Conservation (phyloP, 2,797 vertebrate genomes). For the Varecia variegata region DNA sequence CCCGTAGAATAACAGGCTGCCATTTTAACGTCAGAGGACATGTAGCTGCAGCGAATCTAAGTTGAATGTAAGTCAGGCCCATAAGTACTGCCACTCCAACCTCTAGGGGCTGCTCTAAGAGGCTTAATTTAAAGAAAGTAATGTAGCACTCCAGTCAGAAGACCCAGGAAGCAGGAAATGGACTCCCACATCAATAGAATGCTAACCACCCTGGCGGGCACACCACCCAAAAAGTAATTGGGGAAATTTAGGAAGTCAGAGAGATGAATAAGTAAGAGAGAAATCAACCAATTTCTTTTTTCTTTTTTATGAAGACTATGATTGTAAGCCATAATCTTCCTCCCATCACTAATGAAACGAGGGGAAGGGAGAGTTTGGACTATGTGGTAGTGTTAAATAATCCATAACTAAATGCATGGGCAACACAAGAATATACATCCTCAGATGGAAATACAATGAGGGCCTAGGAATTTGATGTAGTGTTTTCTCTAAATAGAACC, state of each 20-base stretch:
- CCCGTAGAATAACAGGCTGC: slow-evolving; percentile 35
- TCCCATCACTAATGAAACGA: slow-evolving; percentile 54
- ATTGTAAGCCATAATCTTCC: slow-evolving; percentile 56
- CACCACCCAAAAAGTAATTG: slow-evolving; percentile 62
- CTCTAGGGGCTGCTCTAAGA: background rate
- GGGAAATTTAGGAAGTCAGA: slow-evolving; percentile 60
- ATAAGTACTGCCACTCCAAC: background rate
- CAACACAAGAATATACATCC: background rate
- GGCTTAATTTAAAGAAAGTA: slow-evolving; percentile 57
- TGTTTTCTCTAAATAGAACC: background rate
- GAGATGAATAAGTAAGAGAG: slow-evolving; percentile 68
- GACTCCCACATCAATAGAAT: slow-evolving; percentile 67
- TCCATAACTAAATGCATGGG: slow-evolving; percentile 22
- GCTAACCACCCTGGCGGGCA: slow-evolving; percentile 39
- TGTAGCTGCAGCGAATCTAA: background rate
- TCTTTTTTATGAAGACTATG: slow-evolving; percentile 54
- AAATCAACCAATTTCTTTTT: slow-evolving; percentile 65
- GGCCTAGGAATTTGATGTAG: background rate
- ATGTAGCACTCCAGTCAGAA: slow-evolving; percentile 36
- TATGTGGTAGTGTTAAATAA: slow-evolving; percentile 51
- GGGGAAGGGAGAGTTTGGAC: slow-evolving; percentile 25
- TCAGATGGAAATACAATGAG: background rate
- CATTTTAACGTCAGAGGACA: slow-evolving; percentile 46
- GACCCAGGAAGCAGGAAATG: slow-evolving; percentile 51
- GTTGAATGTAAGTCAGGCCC: slow-evolving; percentile 19